Percentiles rank a stretch among this genome's conserved stretches.
Evolutionary conservation across 2,888 invertebrate species (phyloP).

Genomic region (Acleris laterana): DNA sequence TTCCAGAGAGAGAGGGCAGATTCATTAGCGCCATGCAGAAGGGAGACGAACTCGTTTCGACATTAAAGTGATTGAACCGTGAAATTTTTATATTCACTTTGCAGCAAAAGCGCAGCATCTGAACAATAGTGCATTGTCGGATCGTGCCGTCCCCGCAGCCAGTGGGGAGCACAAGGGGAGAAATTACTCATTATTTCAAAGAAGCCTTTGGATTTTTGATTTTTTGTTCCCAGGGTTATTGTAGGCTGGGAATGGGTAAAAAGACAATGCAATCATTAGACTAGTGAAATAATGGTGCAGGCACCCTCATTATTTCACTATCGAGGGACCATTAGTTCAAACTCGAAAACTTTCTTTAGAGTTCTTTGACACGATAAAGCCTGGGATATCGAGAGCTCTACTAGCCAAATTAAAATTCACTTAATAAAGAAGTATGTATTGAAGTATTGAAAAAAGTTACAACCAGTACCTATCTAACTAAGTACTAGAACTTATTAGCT

Average conservation of each 20-base stretch:
- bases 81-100: conserved; percentile 78
- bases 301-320: conserved; percentile 16
- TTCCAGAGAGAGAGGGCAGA: conserved; percentile 61
- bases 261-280: conserved; percentile 31
- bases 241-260: conserved; percentile 19
- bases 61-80: conserved; percentile 79
- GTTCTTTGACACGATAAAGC: conserved; percentile 5
- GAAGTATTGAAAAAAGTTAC: too few species aligned
- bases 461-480: neutral
- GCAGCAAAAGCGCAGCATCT: conserved; percentile 73
- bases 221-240: conserved; percentile 3
- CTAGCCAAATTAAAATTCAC: neutral
- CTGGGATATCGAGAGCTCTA: neutral
- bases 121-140: conserved; percentile 57
- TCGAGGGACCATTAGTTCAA: neutral
- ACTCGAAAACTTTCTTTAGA: conserved; percentile 4
- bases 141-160: conserved; percentile 8
- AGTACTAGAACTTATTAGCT: too few species aligned
- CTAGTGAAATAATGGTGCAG: conserved; percentile 10
- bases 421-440: neutral
- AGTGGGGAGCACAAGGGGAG: conserved; percentile 10
- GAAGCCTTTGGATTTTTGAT: conserved; percentile 8
- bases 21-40: conserved; percentile 44
- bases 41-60: conserved; percentile 56
- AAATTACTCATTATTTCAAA: conserved; percentile 24